phyloP scores from a whole-genome alignment of 2,113 vertebrate genomes.

The Chionomys nivalis region DNA sequence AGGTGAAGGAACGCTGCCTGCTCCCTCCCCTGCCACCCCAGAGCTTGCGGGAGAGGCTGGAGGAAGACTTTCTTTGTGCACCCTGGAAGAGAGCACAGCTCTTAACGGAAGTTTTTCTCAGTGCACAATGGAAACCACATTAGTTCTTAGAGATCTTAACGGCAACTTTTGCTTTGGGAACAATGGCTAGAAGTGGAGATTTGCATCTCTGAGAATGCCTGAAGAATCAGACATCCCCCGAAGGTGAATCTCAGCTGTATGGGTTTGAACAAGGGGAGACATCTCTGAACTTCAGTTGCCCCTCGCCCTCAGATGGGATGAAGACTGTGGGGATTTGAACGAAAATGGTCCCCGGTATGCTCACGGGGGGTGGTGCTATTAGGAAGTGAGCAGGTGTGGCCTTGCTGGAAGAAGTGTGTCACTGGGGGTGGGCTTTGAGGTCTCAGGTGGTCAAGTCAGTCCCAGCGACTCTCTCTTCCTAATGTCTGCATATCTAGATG shows the following conservation, averaged over 20 bases:
- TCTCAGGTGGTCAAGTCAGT: neutral
- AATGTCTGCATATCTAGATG: neutral
- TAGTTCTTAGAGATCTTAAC: neutral
- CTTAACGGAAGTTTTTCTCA: neutral
- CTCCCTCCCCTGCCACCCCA: no score
- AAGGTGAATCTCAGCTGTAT: neutral
- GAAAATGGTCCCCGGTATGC: no score
- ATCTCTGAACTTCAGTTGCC: neutral
- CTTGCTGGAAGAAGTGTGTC: neutral
- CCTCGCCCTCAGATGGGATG: neutral
- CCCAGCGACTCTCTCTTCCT: neutral
- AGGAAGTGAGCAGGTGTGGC: neutral
- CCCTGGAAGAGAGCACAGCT: neutral
- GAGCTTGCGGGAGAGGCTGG: no score
- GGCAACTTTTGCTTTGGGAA: no score
- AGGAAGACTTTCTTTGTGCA: neutral
- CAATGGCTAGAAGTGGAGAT: no score
- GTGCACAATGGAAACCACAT: neutral
- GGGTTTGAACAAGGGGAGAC: neutral
- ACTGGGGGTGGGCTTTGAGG: neutral
- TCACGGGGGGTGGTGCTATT: no score
- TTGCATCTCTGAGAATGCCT: neutral
- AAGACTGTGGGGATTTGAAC: no score
- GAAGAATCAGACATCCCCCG: neutral
- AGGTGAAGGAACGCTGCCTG: neutral